These are phyloP conservation scores for Maniola jurtina DNA, from an alignment of 1,140 invertebrate species.

Conservation along the genomic window DNA sequence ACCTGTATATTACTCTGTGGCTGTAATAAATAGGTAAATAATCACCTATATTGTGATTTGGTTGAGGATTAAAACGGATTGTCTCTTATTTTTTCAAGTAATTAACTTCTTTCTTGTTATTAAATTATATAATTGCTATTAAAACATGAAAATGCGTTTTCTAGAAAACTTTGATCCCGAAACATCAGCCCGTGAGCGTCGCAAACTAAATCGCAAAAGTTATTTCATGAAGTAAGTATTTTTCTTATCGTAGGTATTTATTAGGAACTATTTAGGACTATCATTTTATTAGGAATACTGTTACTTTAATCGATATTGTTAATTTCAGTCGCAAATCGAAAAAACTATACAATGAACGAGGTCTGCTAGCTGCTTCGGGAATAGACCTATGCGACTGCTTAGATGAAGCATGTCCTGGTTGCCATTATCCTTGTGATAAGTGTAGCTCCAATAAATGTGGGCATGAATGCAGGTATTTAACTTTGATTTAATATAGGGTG, in stretches of 20 bases:
- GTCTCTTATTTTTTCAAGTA: no score
- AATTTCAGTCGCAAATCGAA: slow-evolving; percentile 57
- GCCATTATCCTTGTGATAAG: slow-evolving; percentile 88
- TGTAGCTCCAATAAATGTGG: slow-evolving; percentile 80
- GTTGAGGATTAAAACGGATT: no score
- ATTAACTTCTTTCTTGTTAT: no score
- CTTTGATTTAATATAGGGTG: not conserved
- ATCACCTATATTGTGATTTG: no score
- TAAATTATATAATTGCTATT: not conserved
- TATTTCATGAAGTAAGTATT: slow-evolving; percentile 57
- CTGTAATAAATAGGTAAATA: no score
- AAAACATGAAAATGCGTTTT: slow-evolving; percentile 46
- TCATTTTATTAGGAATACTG: not conserved
- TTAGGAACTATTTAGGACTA: not conserved
- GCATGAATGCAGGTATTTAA: slow-evolving; percentile 70
- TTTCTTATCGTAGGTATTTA: not conserved
- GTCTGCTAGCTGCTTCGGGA: slow-evolving; percentile 73
- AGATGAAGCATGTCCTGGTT: slow-evolving; percentile 84
- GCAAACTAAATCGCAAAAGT: slow-evolving; percentile 67
- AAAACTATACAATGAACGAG: slow-evolving; percentile 67
- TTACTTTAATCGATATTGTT: not conserved
- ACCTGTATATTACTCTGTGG: no score
- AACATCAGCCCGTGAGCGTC: slow-evolving; percentile 61
- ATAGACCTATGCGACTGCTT: slow-evolving; percentile 90
- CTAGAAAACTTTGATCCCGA: slow-evolving; percentile 67